Base-by-base conservation (phyloP, 2,113 vertebrate species). In the Sylvietta virens region DNA sequence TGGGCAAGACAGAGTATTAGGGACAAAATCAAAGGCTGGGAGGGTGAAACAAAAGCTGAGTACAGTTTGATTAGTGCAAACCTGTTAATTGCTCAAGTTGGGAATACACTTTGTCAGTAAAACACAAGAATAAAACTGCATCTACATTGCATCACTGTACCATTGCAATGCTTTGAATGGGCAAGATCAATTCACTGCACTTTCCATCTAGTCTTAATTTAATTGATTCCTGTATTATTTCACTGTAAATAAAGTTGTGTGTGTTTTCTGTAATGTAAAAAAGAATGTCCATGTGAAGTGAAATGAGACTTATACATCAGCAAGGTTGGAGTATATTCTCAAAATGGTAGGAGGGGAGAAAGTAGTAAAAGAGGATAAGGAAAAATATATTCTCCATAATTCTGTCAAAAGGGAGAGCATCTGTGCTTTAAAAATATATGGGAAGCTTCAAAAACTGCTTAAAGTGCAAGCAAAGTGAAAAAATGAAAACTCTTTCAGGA, bases 381-480 rank as follows among this genome's bases (percentile, higher is more conserved):
- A 62, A 92, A 92, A 95, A 91, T 74, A 90, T 20, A 51, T 54
- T 93, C 56, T 95, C 94, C 33, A 69, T 92, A 95, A 90, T 78
- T 86, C 90, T 95, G n/a, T 93, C 78, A 85, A 84, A 89, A 96
- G n/a, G 56, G 65, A 97, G 30, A 67, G 40, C 26, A 81, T 21
- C 28, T 71, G 15, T 86, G 21, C n/a, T 73, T 86, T 51, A 76
- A 79, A 51, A 81, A 91, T 84, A 91, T 47, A 76, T 48, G 50
- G 30, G 30, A 69, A 62, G 7, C 24, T 72, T 96, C 92, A 94
- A 95, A 92, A 42, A 22, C 44, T 85, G 50, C 57, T 57, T 74
- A 48, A 94, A 92, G 26, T 77, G 27, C 71, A 73, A 81, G 69
- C 33, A 77, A 90, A 96, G 35, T 56, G 64, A 85, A 95, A 58